Base-by-base conservation (phyloP, 2,113 vertebrate species). In the Hypocryptadius cinnamomeus region DNA sequence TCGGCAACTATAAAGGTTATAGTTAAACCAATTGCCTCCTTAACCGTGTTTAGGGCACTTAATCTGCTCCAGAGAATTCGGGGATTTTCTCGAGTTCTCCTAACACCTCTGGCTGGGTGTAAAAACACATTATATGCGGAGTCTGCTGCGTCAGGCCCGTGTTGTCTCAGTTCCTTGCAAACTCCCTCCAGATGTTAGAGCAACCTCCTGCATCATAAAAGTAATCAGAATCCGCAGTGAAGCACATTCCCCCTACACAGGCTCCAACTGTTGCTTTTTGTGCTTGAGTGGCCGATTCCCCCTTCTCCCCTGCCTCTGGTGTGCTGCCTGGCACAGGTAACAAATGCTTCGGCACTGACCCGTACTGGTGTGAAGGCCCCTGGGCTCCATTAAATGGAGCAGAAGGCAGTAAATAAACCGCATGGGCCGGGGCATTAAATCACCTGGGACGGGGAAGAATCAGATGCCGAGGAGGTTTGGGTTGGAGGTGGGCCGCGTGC, bases 371-470 rank as follows among this genome's bases (percentile, higher is more conserved):
- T 72, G 84, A 94, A 94, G 87, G 72, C 77, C 95, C 69, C 85
- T 76, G 90, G 92, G 77, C 31, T 95, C 92, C 82, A 71, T 94
- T 95, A 94, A 96, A 86, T 6, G 65, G 74, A 93, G 81, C 88
- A 91, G 93, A 94, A 95, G 89, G 80, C 79, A 97, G 96, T 93
- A 95, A 96, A 92, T 90, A 93, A 92, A 96, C 76, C 10, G 3
- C 82, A 66, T 66, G 66, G 87, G n/a, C 76, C 73, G 15, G 63
- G 63, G 44, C 73, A 79, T 76, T 93, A 95, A 96, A 96, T 96
- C 94, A 90, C 80, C 78, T 22, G 3, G n/a, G 50, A 60, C 6
- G 7, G 68, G 68, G 78, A 60, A 92, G 79, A 87, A 88, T 92
- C 57, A 74, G 51, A 74, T 37, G 68, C 87, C 0, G 39, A 59